Conservation (phyloP, 1,140 invertebrate genomes). For the Leptinotarsa undecemlineata region DNA sequence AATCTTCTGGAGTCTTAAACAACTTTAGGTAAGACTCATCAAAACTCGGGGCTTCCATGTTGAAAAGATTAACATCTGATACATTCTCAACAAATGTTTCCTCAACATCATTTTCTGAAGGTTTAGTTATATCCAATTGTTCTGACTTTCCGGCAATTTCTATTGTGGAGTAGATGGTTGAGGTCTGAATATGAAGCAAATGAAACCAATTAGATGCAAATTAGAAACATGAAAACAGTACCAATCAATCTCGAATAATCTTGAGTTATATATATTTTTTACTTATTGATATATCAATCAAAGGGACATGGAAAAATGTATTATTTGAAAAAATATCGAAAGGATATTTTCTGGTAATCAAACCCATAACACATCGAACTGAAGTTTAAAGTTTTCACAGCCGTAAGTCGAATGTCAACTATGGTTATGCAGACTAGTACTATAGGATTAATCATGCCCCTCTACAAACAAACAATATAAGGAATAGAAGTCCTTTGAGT, state of each 20-base stretch:
- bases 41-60: conserved; percentile 24
- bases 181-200: conserved; percentile 12
- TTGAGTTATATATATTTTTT: no score
- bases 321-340: no score
- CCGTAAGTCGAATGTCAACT: no score
- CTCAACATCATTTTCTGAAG: conserved; percentile 23
- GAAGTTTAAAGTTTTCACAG: no score
- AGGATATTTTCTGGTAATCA: no score
- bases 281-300: no score
- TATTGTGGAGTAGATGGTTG: conserved; percentile 12
- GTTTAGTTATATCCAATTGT: conserved; percentile 24
- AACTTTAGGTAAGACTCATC: conserved; percentile 35
- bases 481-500: no score
- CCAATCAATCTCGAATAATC: neutral
- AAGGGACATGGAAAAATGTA: no score
- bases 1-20: conserved; percentile 34
- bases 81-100: conserved; percentile 14
- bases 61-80: conserved; percentile 35
- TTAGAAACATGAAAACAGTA: neutral
- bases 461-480: no score
- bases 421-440: no score
- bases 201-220: neutral
- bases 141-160: conserved; percentile 24
- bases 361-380: no score
- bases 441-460: no score